phyloP scores from a whole-genome alignment of 2,113 vertebrate genomes.

The Burhinus oedicnemus region DNA sequence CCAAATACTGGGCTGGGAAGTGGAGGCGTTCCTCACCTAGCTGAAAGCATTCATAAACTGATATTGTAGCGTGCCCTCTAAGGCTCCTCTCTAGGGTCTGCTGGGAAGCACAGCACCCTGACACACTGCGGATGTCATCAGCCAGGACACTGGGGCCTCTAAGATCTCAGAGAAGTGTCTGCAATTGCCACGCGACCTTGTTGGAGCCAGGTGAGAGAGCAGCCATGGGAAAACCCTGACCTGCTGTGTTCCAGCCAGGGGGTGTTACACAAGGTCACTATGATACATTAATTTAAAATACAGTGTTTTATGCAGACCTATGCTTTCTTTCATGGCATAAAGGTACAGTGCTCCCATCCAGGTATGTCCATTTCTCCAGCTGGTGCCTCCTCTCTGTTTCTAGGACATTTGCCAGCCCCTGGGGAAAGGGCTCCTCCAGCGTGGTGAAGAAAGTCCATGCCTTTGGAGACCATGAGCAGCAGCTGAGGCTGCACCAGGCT shows the following conservation, averaged over 20 bases:
- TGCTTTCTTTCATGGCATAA: neutral
- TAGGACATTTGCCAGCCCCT: neutral
- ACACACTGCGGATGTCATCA: accelerated
- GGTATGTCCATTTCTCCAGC: neutral
- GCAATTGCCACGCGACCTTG: accelerated
- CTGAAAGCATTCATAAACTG: neutral
- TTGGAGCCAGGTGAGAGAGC: neutral
- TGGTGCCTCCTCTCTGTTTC: neutral
- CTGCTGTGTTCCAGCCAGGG: neutral
- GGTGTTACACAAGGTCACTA: neutral
- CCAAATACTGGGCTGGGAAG: neutral
- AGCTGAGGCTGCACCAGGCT: neutral
- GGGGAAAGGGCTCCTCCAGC: neutral
- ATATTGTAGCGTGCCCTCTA: accelerated
- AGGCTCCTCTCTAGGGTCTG: neutral
- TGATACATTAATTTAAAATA: neutral
- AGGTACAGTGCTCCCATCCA: neutral
- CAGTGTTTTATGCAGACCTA: neutral
- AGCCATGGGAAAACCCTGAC: neutral
- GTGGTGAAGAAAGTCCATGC: accelerated
- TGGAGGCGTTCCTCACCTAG: neutral
- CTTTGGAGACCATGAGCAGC: neutral
- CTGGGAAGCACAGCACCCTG: neutral
- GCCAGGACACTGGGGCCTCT: neutral
- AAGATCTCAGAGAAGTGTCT: neutral